Conservation (phyloP, 1,140 invertebrate genomes). For the Brachionus asplanchnoidis region DNA sequence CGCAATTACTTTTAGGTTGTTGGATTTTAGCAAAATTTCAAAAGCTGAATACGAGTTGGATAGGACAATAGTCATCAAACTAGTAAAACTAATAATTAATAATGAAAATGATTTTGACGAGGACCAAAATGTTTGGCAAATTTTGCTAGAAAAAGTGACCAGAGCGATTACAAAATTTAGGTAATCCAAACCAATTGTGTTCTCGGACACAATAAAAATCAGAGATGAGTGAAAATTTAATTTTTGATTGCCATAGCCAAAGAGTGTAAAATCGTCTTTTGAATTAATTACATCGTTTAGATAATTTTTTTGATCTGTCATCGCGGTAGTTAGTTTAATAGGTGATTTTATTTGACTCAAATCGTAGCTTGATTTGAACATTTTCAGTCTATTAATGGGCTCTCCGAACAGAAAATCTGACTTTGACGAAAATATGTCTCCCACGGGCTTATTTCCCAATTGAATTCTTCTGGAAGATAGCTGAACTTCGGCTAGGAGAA, state of each 20-base stretch:
- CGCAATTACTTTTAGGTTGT: conserved; percentile 22
- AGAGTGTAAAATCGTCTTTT: conserved; percentile 31
- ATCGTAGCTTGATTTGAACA: neutral
- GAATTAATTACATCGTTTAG: conserved; percentile 14
- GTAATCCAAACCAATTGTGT: conserved; percentile 15
- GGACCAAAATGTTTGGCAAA: neutral
- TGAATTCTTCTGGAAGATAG: neutral
- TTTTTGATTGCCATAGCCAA: neutral
- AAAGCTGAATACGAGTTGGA: neutral
- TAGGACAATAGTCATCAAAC: neutral
- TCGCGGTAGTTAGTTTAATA: neutral
- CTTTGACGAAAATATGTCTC: conserved; percentile 29
- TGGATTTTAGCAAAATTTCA: conserved; percentile 33
- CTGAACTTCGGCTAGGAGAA: conserved; percentile 9
- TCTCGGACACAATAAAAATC: neutral
- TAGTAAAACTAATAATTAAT: neutral
- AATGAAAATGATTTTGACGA: neutral
- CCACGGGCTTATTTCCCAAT: conserved; percentile 10
- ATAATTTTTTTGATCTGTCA: neutral
- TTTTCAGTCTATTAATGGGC: conserved; percentile 28
- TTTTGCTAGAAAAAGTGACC: neutral
- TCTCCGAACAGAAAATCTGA: conserved; percentile 30
- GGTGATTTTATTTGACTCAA: neutral
- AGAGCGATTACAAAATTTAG: conserved; percentile 1
- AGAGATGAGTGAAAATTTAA: neutral